Evolutionary conservation across 2,113 vertebrate species (phyloP).

Genomic region (Cacatua alba): DNA sequence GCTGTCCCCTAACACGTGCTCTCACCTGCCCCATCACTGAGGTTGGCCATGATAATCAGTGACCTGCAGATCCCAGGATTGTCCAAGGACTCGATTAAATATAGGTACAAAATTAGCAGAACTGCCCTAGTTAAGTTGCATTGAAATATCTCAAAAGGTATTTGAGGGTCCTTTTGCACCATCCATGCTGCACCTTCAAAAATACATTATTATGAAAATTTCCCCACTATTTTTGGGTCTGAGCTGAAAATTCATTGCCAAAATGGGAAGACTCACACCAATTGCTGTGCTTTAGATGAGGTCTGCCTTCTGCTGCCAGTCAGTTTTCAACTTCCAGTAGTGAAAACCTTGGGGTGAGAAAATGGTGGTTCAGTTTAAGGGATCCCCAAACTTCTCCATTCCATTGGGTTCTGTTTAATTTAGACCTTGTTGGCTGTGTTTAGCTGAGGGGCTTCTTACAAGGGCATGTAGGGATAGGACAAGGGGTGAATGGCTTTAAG

Average conservation of each 20-base stretch:
- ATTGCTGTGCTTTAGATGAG: neutral
- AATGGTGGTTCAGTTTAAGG: neutral
- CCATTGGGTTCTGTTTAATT: neutral
- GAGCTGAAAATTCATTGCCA: neutral
- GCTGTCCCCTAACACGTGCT: fast-evolving
- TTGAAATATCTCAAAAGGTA: neutral
- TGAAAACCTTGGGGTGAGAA: neutral
- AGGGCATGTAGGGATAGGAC: neutral
- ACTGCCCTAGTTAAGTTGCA: neutral
- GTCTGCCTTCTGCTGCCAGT: neutral
- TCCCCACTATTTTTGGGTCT: neutral
- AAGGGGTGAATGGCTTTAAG: neutral
- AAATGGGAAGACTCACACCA: neutral
- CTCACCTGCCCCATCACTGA: fast-evolving
- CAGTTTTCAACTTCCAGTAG: neutral
- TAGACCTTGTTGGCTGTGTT: neutral
- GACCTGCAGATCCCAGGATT: neutral
- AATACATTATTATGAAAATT: neutral
- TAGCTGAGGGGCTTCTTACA: neutral
- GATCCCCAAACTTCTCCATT: neutral
- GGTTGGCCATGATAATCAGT: neutral
- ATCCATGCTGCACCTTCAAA: neutral
- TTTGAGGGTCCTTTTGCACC: neutral
- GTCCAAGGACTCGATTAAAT: neutral
- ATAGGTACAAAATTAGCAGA: neutral